Evolutionary conservation across 2,888 invertebrate genomes (phyloP).

Genomic region (Platycheirus albimanus): DNA sequence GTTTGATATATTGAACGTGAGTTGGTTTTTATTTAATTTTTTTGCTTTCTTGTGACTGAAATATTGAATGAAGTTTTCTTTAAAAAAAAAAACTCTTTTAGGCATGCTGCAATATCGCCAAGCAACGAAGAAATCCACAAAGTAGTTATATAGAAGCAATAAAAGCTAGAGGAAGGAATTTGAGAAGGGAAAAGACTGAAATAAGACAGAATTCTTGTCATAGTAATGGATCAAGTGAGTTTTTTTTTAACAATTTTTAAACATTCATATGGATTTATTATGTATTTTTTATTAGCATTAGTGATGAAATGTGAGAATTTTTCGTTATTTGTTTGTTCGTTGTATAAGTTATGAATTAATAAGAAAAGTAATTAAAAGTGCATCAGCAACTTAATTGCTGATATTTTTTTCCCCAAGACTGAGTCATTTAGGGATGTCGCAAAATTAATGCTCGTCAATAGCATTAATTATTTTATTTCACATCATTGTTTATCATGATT

Average conservation of each 20-base stretch:
- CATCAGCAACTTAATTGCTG: too few species aligned
- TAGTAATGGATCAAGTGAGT: slow-evolving; percentile 63
- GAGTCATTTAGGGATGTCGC: too few species aligned
- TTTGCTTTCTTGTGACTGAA: neutral
- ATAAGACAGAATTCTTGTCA: slow-evolving; percentile 62
- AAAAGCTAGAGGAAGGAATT: slow-evolving; percentile 65
- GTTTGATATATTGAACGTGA: slow-evolving; percentile 69
- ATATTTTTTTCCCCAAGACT: too few species aligned
- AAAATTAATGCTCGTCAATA: too few species aligned
- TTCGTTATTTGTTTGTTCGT: too few species aligned
- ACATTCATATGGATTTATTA: too few species aligned
- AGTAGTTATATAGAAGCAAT: slow-evolving; percentile 64
- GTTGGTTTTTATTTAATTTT: slow-evolving; percentile 40
- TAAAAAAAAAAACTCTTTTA: slow-evolving; percentile 31
- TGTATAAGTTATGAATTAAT: too few species aligned
- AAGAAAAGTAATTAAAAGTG: too few species aligned
- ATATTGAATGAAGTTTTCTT: slow-evolving; percentile 33
- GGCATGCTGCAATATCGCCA: slow-evolving; percentile 67
- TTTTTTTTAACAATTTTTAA: neutral
- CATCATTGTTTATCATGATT: too few species aligned
- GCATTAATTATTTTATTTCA: too few species aligned
- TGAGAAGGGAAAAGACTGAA: slow-evolving; percentile 68
- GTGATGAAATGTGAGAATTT: too few species aligned
- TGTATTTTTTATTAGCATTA: too few species aligned
- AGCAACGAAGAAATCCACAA: slow-evolving; percentile 63